Evolutionary conservation across 2,888 invertebrate species (phyloP).

Genomic region (Yponomeuta plumbellus): DNA sequence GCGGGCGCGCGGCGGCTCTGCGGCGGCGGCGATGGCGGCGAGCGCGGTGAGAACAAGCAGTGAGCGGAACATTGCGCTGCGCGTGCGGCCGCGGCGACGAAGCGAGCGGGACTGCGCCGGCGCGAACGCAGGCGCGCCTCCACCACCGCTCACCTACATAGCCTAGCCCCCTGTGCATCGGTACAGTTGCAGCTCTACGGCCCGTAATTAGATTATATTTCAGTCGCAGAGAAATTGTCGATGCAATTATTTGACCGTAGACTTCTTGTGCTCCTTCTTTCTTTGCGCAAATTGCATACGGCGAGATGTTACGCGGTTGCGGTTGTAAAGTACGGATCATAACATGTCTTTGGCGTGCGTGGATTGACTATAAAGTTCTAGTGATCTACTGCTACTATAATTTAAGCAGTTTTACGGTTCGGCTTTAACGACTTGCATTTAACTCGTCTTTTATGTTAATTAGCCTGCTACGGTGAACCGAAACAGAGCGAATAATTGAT

Average conservation of each 20-base stretch:
- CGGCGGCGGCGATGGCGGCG: slow-evolving; percentile 37
- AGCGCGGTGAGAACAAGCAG: slow-evolving; percentile 53
- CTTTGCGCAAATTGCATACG: neutral
- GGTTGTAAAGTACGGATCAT: neutral
- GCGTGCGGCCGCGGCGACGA: slow-evolving; percentile 68
- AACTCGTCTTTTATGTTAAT: neutral
- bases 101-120: slow-evolving; percentile 69
- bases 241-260: slow-evolving; percentile 11
- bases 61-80: slow-evolving; percentile 59
- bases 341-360: neutral
- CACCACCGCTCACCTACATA: slow-evolving; percentile 51
- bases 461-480: neutral
- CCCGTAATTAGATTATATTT: slow-evolving; percentile 13
- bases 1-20: slow-evolving; percentile 58
- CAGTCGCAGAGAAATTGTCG: slow-evolving; percentile 6
- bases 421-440: neutral
- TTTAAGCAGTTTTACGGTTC: neutral
- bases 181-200: slow-evolving; percentile 37
- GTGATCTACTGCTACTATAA: neutral
- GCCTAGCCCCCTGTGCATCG: slow-evolving; percentile 47
- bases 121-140: slow-evolving; percentile 38
- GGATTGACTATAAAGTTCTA: neutral
- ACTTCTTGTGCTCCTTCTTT: neutral
- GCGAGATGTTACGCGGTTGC: neutral
- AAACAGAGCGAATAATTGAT: too few species aligned